Evolutionary conservation across 2,888 invertebrate genomes (phyloP), one percentile per base, ranked within the genome.

Genomic region (Cylindroiulus punctatus): DNA sequence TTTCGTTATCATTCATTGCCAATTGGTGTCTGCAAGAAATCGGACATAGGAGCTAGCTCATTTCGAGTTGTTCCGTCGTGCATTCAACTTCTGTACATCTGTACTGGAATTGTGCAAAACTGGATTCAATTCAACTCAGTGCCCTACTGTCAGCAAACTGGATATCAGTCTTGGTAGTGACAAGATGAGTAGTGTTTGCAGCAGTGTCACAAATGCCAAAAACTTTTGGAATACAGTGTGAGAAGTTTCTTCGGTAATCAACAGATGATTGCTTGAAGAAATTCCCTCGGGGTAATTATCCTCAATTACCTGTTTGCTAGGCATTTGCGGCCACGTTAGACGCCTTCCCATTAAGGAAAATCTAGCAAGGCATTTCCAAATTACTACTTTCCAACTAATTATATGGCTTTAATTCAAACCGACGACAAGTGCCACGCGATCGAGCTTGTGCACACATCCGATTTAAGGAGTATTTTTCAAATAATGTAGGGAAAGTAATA

Each of bases 1-100:
- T 26, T 65, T 65, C 26, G 57, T 65, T 65, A 65, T 26, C 65
- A 65, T 65, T 65, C 65, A 65, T 65, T 65, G 65, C 65, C 65
- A 65, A 65, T 26, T 65, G 65, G 22, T 22, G 26, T 65, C 65
- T 65, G 65, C 26, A 8, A 2, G 30, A 12, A 76, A 76, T 30
- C 76, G 30, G 76, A 76, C 76, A 76, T 30, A 76, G 12, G 30
- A 57, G 22, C 57, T n/a, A n/a, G n/a, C 7, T n/a, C 57, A n/a
- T 57, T 57, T 22, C 4, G 1, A 57, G 57, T 44, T 44, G 10
- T 42, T 44, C 14, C 8, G 44, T 44, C 44, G 44, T n/a, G 22
- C 19, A 22, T 19, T n/a, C 57, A 57, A 12, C 76, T 30, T 76
- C 30, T 57, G 22, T 22, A 8, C 0, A 22, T 7, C 57, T 22